Percentiles rank a stretch among this genome's conserved stretches.
phyloP scores from a whole-genome alignment of 2,888 invertebrate genomes.

The Dimorphilus gyrociliatus region DNA sequence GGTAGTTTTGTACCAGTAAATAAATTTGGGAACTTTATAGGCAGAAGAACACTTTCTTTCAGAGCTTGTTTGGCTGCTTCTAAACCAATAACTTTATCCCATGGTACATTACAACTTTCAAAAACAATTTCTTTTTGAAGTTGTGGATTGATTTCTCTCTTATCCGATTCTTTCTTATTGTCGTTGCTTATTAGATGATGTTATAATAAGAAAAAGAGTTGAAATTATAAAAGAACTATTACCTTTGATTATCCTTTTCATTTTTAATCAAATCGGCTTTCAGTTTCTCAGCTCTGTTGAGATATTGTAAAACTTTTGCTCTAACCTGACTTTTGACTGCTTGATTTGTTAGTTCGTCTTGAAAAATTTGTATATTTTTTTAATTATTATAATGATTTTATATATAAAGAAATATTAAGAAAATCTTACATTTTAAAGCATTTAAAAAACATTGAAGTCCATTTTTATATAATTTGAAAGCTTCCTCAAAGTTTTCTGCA shows the following conservation, averaged over 20 bases:
- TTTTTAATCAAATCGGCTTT: constrained; percentile 62
- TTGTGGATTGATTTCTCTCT: constrained; percentile 81
- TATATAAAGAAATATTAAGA: constrained; percentile 2
- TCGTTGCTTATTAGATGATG: too few species aligned
- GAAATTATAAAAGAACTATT: constrained; percentile 1
- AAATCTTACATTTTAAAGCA: constrained; percentile 76
- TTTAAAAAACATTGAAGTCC: constrained; percentile 97
- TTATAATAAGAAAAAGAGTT: too few species aligned
- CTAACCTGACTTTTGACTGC: constrained; percentile 90
- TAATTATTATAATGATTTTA: too few species aligned
- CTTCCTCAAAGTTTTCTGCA: constrained; percentile 93
- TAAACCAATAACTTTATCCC: constrained; percentile 94
- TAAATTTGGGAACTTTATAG: constrained; percentile 92
- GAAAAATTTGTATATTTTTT: constrained; percentile 7
- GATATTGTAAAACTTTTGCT: constrained; percentile 76
- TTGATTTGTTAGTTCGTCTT: constrained; percentile 87
- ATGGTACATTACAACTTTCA: constrained; percentile 89
- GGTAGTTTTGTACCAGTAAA: constrained; percentile 56
- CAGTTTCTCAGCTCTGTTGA: constrained; percentile 89
- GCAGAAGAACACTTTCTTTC: constrained; percentile 95
- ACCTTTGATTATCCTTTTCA: constrained; percentile 49
- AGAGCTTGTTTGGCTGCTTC: constrained; percentile 93
- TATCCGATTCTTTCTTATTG: constrained; percentile 69
- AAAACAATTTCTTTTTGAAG: constrained; percentile 82
- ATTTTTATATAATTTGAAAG: constrained; percentile 81